Base-by-base conservation (phyloP, 2,113 vertebrate genomes). In the Ginglymostoma cirratum region DNA sequence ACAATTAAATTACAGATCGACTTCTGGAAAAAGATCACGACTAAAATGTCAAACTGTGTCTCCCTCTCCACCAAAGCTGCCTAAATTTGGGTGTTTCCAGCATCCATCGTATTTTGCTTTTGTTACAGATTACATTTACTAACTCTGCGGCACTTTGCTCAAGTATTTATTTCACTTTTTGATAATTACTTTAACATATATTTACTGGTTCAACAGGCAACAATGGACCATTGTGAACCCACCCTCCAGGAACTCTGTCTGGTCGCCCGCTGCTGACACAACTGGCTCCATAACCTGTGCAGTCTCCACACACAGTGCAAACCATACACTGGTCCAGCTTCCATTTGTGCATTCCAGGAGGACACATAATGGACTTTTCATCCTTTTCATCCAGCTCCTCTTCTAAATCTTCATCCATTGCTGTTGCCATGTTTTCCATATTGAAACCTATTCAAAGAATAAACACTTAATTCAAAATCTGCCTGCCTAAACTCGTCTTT, bases 281-380 rank as follows among this genome's bases (percentile, higher is more conserved):
- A 97, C 99, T 99, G 95, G 99, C 98, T 27, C 99, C 99, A 12
- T 99, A 99, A 69, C 99, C 99, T 0, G 99, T 99, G 97, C 99
- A 99, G 96, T 99, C 99, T 15, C 99, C 99, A 96, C 99, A 99
- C 17, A 99, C 99, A 0, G 99, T 99, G 97, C 99, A 99, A 70
- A 99, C 99, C 99, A 99, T 99, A 96, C 99, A 99, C 97, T 99
- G 99, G 96, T 99, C 99, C 97, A 99, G 96, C 97, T 99, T 99
- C 99, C 99, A 99, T 87, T 99, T 99, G 97, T 99, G 99, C 98
- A 99, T 99, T 96, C 99, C 99, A 6, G 99, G 99, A 96, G 99
- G 98, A 96, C 99, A 99, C 99, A 99, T 99, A 98, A 99, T 98
- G 95, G 99, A 99, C 96, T 99, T 99, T 97, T 99, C 99, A 96